Base-by-base conservation (phyloP, 37 sponge, comb jelly and placozoan species). In the Chondrilla cf. caribensis region DNA sequence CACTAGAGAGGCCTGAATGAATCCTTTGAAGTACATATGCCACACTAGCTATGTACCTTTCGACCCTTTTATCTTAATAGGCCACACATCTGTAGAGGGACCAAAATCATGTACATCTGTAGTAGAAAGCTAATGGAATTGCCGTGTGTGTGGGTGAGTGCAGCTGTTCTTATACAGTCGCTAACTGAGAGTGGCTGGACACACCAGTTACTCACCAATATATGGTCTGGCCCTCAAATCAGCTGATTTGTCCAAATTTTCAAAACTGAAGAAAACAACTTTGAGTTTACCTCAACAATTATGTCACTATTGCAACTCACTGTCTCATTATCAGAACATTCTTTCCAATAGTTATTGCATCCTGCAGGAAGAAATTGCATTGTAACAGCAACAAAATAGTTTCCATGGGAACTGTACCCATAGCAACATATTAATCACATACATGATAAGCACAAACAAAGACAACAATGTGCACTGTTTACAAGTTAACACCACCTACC, bases 251-350 rank as follows among this genome's bases (percentile, higher is more conserved):
- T 87, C 72, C 44, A 87, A 82, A 21, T 67, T 81, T 39, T 91
- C 92, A 87, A 91, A 91, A 82, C 92, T 91, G 65, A 2, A 38
- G 25, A 18, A 38, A 28, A 71, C 21, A 38, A 43, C 11, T 47
- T 14, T 7, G 6, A 60, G 5, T 22, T 60, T 15, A 19, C 22
- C 24, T 9, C 64, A 60, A 70, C 71, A 70, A 37, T 7, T 25
- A 15, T 15, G 66, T 25, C 39, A 70, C 39, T 41, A 18, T 7
- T 43, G 42, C 76, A 73, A 82, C 88, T 87, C 47, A 96, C 87
- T 97, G 86, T 87, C 97, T 90, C 83, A 94, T 82, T 79, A 97
- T 92, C 78, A 94, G 93, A 28, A 98, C 78, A 81, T 96, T 98
- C 87, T 95, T 98, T 28, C 88, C 84, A 84, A 98, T 85, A 3